Base-by-base conservation (phyloP, 1,140 invertebrate genomes). In the Plectrocnemia conspersa region DNA sequence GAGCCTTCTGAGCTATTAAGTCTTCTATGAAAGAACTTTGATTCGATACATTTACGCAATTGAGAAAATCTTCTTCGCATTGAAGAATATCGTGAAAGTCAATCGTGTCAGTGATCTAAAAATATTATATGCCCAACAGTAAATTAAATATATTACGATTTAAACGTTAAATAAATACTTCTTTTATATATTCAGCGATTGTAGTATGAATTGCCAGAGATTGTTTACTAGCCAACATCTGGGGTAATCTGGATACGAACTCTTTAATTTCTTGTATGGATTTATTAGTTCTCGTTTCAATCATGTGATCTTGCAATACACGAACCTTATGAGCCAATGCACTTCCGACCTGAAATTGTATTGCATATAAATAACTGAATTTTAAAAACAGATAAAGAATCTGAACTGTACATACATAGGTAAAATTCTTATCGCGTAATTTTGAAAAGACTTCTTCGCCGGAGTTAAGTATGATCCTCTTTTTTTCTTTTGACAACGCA, bases 191-290 rank as follows among this genome's bases (percentile, higher is more conserved):
- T 57, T 82, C 80, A 0, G 81, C 82, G 33, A 84, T 82, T 23
- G 79, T 75, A 0, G 80, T 83, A 54, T 83, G 82, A 25, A 79
- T 86, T 10, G 86, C 83, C 9, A 97, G 72, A 6, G 88, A 84
- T 65, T 89, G 84, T 66, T 96, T 94, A 22, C 86, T 85, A n/a
- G 84, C 83, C 65, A 96, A 75, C 73, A 98, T 83, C 59, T 92
- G 83, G 1, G 92, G 93, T 52, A 97, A 74, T 58, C 86, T 85
- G 9, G 89, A 85, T 3, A 97, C 94, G 76, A 97, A 93, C 62
- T 89, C 83, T 72, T 95, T 96, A 66, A 98, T 91, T 73, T 97
- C 91, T 66, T 89, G 85, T 18, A 98, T 84, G 10, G 91, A 88
- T 69, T 92, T 92, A 29, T 91, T 86, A 19, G 82, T 80, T 67